Conservation (phyloP, 2,888 invertebrate species). For the Heterodera filipjevi region DNA sequence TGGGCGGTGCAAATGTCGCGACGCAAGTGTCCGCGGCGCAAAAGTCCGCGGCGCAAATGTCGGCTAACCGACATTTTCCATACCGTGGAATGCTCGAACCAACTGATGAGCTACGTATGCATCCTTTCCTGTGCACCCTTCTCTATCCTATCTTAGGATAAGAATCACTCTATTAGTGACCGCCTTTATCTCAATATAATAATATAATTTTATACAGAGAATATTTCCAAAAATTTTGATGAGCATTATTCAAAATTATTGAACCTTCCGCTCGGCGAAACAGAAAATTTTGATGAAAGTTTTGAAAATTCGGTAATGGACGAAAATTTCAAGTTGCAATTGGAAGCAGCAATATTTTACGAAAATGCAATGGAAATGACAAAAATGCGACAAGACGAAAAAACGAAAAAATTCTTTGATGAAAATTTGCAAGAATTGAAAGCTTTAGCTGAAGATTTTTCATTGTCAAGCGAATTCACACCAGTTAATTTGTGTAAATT, state of each 20-base stretch:
- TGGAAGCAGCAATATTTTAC: not conserved
- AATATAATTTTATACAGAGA: not conserved
- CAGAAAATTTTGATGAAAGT: not conserved
- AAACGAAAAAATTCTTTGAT: not conserved
- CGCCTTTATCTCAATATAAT: too few species aligned
- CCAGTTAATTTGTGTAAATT: not conserved
- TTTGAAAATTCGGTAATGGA: not conserved
- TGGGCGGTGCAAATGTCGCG: too few species aligned
- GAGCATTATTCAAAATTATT: not conserved
- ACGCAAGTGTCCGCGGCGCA: too few species aligned
- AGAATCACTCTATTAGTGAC: too few species aligned
- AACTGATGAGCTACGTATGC: too few species aligned
- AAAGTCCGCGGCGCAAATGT: too few species aligned
- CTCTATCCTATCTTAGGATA: too few species aligned
- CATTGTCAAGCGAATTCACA: not conserved
- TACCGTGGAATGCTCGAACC: too few species aligned
- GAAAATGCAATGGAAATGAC: not conserved
- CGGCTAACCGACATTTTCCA: too few species aligned
- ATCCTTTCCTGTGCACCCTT: too few species aligned
- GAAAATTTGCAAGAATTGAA: not conserved
- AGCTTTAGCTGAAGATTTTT: not conserved
- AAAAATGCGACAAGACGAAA: not conserved
- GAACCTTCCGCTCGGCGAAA: not conserved
- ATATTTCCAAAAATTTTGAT: not conserved
- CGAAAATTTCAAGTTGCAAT: not conserved